These are phyloP conservation scores for Bubo blakistoni DNA, from an alignment of 2,113 vertebrate species.

Conservation along the genomic window DNA sequence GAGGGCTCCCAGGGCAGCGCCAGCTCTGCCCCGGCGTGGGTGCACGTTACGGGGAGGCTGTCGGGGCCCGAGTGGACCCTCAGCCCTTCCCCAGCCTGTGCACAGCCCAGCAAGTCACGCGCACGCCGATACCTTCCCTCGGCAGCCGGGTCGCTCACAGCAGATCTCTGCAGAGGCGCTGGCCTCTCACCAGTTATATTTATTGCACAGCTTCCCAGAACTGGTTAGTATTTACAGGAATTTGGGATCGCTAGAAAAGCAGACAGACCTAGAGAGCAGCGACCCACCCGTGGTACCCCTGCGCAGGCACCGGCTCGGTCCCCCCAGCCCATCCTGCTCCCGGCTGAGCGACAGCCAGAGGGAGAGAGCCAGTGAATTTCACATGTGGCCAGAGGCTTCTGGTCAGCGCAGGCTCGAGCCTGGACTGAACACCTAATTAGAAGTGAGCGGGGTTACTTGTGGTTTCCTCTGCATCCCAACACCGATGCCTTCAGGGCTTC, in stretches of 20 bases:
- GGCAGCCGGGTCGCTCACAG: background rate
- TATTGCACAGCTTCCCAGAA: background rate
- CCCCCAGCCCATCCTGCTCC: background rate
- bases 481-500: background rate
- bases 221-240: fast-evolving
- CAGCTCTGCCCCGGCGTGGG: background rate
- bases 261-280: background rate
- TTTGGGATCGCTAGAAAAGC: background rate
- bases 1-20: background rate
- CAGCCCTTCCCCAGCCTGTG: background rate
- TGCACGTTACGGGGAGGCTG: background rate
- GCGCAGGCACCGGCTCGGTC: no score
- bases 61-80: background rate
- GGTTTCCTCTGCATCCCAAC: background rate
- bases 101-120: background rate
- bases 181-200: background rate
- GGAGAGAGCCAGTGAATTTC: background rate
- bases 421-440: fast-evolving
- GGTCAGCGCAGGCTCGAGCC: background rate
- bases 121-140: fast-evolving
- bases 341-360: no score
- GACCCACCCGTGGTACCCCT: background rate
- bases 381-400: background rate
- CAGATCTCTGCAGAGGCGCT: background rate
- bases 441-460: background rate